phyloP scores from a whole-genome alignment of 2,888 invertebrate genomes.

The Tenthredo scrophulariae region DNA sequence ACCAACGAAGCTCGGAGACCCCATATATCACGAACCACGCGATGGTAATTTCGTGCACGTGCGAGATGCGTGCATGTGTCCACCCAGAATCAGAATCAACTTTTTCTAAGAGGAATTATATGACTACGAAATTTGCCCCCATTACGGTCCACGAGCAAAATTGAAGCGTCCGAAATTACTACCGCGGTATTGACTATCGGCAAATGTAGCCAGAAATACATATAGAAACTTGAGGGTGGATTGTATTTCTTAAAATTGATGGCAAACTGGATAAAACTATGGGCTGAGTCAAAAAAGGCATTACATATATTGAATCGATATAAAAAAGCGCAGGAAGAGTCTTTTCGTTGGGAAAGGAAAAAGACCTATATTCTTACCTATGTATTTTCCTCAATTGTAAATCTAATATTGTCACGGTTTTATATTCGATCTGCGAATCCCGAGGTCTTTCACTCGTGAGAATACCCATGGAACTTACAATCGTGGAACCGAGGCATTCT shows the following conservation, averaged over 20 bases:
- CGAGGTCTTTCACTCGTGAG: not conserved
- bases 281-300: not conserved
- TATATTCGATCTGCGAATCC: not conserved
- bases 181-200: not conserved
- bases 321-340: not conserved
- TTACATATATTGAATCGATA: not conserved
- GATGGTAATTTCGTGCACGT: slow-evolving; percentile 50
- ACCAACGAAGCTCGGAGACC: not conserved
- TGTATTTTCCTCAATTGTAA: not conserved
- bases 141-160: not conserved
- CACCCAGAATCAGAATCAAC: not conserved
- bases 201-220: not conserved
- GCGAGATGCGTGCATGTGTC: slow-evolving; percentile 16
- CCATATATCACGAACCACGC: slow-evolving; percentile 35
- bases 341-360: not conserved
- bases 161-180: not conserved
- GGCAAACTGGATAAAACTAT: not conserved
- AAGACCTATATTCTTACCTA: not conserved
- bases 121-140: not conserved
- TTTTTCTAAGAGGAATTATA: not conserved
- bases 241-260: not conserved
- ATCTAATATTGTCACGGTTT: slow-evolving; percentile 10
- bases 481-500: slow-evolving; percentile 25
- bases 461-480: slow-evolving; percentile 16
- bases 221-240: not conserved